Base-by-base conservation (phyloP, 2,113 vertebrate genomes). In the Petroica traversi region DNA sequence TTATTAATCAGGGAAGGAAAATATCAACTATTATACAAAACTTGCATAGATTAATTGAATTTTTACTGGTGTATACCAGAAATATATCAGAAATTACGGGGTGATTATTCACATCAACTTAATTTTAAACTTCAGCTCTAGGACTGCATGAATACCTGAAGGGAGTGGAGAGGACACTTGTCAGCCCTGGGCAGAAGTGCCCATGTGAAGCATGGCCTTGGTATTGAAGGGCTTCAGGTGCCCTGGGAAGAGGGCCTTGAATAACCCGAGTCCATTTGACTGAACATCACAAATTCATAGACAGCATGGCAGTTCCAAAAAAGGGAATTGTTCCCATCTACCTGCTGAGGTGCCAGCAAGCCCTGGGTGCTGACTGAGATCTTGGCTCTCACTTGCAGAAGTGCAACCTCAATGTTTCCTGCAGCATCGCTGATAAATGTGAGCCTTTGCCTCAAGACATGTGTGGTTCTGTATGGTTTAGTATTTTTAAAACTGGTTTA, bases 391-490 rank as follows among this genome's bases (percentile, higher is more conserved):
- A 4, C 55, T 74, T 28, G 59, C 55, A 45, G 25, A 15, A 20
- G 9, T 36, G 68, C 68, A 25, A 1, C 24, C 11, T 14, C 6
- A 61, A 9, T 41, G 3, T 49, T 43, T 61, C 63, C 43, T 28
- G 25, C 41, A n/a, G 55, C 11, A 28, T 19, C 10, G 9, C 52
- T 20, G 6, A 29, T 6, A 26, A 23, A 54, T 6, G 28, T 0
- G 16, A 75, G 43, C 33, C 19, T 36, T 63, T 58, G 34, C 69
- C 8, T 0, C 8, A 12, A 54, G 51, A 49, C 24, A 13, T n/a
- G 22, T 1, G 0, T 43, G 55, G 20, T 66, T 64, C 49, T 28
- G 1, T 4, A 1, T 22, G 13, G 8, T n/a, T 64, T 7, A 24
- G 28, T 46, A 12, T 26, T 69, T 91, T 58, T 85, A 34, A 25